A percentile compares a stretch with the other conserved stretches of the same genome.
Evolutionary conservation across 2,113 vertebrate species (phyloP).

Genomic region (Ceyx cyanopectus): DNA sequence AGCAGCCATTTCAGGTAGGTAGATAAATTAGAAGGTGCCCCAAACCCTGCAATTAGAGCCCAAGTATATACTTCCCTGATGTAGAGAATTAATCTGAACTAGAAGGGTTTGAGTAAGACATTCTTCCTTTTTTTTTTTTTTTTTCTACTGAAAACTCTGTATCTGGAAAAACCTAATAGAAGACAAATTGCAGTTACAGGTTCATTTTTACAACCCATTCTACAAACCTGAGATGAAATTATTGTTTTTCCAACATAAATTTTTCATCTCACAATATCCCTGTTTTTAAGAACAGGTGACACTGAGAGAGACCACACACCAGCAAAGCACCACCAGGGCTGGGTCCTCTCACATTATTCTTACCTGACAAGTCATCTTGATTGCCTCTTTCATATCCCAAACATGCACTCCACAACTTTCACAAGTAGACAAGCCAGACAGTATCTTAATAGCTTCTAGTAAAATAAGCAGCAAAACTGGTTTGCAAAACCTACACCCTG

Average conservation of each 20-base stretch:
- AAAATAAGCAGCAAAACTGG: not conserved
- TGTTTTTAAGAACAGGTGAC: not conserved
- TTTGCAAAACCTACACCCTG: not conserved
- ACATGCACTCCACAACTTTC: fast-evolving
- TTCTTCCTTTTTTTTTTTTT: not conserved
- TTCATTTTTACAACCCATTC: not conserved
- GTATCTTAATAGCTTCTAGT: not conserved
- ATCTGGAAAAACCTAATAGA: not conserved
- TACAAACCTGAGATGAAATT: not conserved
- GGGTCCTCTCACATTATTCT: not conserved
- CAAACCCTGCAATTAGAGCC: not conserved
- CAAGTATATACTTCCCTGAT: not conserved
- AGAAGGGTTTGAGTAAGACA: not conserved
- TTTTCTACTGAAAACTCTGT: not conserved
- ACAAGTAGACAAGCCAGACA: not conserved
- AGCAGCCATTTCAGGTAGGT: not conserved
- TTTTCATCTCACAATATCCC: not conserved
- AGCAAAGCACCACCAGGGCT: not conserved
- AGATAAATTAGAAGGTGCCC: not conserved
- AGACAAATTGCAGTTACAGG: not conserved
- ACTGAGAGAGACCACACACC: not conserved
- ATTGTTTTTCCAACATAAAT: not conserved
- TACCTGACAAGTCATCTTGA: not conserved
- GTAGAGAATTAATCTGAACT: not conserved
- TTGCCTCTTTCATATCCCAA: not conserved